Conservation (phyloP, 2,113 vertebrate genomes). For the Sphaerodactylus townsendi region DNA sequence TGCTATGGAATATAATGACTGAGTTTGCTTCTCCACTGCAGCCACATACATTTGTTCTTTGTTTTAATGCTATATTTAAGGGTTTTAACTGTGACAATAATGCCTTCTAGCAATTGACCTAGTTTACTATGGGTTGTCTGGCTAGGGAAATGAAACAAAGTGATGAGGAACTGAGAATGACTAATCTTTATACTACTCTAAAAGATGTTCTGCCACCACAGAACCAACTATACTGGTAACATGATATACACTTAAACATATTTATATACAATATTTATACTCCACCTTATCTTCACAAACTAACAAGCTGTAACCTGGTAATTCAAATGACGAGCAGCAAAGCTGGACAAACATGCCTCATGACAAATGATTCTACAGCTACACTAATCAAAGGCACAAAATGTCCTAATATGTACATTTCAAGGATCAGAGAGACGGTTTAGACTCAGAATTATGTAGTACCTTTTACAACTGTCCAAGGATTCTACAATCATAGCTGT, state of each 20-base stretch:
- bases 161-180: not conserved
- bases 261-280: no score
- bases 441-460: slow-evolving; percentile 39
- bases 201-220: not conserved
- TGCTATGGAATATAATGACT: not conserved
- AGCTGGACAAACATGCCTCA: not conserved
- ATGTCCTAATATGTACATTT: not conserved
- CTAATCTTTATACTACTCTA: not conserved
- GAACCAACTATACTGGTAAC: not conserved
- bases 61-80: not conserved
- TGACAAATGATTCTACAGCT: not conserved
- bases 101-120: not conserved
- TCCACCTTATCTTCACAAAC: no score
- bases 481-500: slow-evolving; percentile 79
- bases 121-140: not conserved
- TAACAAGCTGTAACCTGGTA: not conserved
- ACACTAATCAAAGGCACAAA: not conserved
- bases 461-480: slow-evolving; percentile 83
- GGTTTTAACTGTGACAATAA: not conserved
- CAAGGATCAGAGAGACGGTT: not conserved
- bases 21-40: not conserved
- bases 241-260: not conserved
- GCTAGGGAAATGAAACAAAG: not conserved
- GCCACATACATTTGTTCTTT: not conserved
- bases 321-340: not conserved